These are phyloP conservation scores for Sarcophaga bullata DNA, from an alignment of 1,140 invertebrate genomes.

Conservation along the genomic window DNA sequence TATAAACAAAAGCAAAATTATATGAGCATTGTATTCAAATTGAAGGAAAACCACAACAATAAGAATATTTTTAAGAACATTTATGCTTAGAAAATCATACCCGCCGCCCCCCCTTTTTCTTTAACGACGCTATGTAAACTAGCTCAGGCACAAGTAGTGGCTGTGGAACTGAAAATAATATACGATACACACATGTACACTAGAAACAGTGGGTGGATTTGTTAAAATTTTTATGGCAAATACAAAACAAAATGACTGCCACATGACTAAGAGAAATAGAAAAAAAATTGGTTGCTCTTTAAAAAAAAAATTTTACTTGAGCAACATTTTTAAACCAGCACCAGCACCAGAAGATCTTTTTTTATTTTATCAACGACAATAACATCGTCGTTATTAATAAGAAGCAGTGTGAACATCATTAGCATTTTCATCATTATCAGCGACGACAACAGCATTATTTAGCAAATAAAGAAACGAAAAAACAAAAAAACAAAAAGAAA, in stretches of 20 bases:
- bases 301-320: neutral
- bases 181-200: too few species aligned
- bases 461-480: neutral
- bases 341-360: neutral
- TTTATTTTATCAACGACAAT: conserved; percentile 11
- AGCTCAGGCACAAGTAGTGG: too few species aligned
- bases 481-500: neutral
- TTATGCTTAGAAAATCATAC: too few species aligned
- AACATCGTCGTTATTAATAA: conserved; percentile 28
- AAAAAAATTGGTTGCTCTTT: neutral
- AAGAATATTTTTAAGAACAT: too few species aligned
- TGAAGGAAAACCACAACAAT: too few species aligned
- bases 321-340: neutral
- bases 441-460: neutral
- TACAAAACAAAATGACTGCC: neutral
- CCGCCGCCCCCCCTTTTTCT: too few species aligned
- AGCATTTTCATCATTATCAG: conserved; percentile 7
- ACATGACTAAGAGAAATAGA: neutral
- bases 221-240: too few species aligned
- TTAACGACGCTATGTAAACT: too few species aligned
- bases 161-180: too few species aligned
- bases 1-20: too few species aligned
- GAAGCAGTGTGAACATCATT: neutral
- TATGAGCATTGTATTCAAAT: too few species aligned
- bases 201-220: too few species aligned